Evolutionary conservation across 1,140 invertebrate genomes (phyloP).

Genomic region (Brachystomella parvula): DNA sequence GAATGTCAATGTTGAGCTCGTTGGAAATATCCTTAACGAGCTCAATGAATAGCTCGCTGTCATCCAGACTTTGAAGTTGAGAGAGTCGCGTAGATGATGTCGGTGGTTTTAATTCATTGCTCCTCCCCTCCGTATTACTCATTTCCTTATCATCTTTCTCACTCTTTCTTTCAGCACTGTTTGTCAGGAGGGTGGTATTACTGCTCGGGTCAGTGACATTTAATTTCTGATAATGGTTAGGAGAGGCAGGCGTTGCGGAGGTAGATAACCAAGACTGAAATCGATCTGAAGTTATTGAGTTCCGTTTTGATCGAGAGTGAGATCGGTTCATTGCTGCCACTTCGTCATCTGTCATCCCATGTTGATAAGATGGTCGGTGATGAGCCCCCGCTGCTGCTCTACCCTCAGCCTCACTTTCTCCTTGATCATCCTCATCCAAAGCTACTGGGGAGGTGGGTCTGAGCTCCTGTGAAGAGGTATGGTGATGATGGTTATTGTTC

Average conservation of each 20-base stretch:
- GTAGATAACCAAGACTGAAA: constrained; percentile 68
- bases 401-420: not conserved
- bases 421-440: not conserved
- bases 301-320: constrained; percentile 44
- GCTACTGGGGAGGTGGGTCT: not conserved
- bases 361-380: not conserved
- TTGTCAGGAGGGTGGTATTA: not conserved
- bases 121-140: constrained; percentile 42
- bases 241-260: not conserved
- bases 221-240: constrained; percentile 15
- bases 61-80: constrained; percentile 48
- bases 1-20: constrained; percentile 82
- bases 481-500: constrained; percentile 8
- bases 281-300: constrained; percentile 72
- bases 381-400: not conserved
- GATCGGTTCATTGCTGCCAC: not conserved
- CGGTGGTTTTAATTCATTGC: constrained; percentile 36
- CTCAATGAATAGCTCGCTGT: constrained; percentile 83
- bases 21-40: constrained; percentile 85
- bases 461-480: not conserved
- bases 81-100: not conserved
- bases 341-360: constrained; percentile 17
- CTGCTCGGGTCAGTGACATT: not conserved
- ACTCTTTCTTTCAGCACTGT: constrained; percentile 5
- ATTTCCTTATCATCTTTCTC: constrained; percentile 12